Evolutionary conservation across 2,797 vertebrate genomes (phyloP), one percentile per base, ranked within the genome.

Genomic region (Thalassophryne amazonica): DNA sequence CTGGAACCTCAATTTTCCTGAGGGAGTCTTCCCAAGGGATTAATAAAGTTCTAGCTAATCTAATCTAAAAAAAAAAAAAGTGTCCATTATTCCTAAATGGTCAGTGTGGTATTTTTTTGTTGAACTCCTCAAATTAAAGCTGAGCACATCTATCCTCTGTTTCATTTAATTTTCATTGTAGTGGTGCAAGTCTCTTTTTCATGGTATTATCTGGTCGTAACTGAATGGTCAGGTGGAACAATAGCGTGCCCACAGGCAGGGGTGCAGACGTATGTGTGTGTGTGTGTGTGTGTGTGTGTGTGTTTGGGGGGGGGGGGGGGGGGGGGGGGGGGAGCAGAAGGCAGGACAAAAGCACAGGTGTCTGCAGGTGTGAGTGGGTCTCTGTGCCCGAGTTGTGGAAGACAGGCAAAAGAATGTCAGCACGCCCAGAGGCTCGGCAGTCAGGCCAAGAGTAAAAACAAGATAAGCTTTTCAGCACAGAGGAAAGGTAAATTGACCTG

Each of bases 301-400:
- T 39, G 32, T 22, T 30, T 8, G 28, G 39, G 32, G 4, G 46
- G 13, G 32, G 13, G 22, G 30, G 18, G 14, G 41, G 30, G 52
- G 60, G 54, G 39, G 23, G 37, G 34, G 49, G 23, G 45, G 48
- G 33, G 33, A 28, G 48, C 35, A 67, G 42, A 16, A 55, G 41
- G 40, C 20, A 60, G 75, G 72, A 91, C 87, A 91, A 89, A 88
- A 71, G 79, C 78, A 82, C 87, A 91, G 89, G 90, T 91, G 88
- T 90, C 60, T 82, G 68, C 86, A 90, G 87, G 86, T 89, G 82
- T 82, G 78, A 76, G 64, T 11, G 60, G 61, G 52, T 60, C 60
- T 78, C 41, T 72, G 73, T 74, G 71, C 63, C 36, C 11, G 46
- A 40, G 54, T 3, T 4, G 54, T 66, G 33, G 34, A 16, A 11